Evolutionary conservation across 2,113 vertebrate genomes (phyloP).

Genomic region (Perca flavescens): DNA sequence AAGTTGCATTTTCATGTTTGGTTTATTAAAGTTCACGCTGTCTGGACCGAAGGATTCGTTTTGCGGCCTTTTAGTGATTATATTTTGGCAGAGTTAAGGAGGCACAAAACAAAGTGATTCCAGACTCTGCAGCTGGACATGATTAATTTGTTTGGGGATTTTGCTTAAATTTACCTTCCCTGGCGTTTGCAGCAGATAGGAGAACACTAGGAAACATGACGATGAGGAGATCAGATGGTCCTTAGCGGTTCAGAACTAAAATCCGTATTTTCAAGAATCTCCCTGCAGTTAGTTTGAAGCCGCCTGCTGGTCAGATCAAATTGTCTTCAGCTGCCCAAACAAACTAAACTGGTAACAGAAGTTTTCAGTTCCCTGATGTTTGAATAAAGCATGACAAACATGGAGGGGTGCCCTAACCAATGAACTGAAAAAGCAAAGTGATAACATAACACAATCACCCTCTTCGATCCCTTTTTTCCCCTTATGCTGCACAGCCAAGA

Average conservation of each 20-base stretch:
- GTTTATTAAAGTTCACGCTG: not conserved
- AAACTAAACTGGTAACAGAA: not conserved
- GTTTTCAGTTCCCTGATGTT: not conserved
- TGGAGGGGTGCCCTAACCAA: not conserved
- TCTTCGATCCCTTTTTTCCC: too few relatives aligned
- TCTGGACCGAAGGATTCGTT: not conserved
- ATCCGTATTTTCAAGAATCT: not conserved
- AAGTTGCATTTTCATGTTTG: not conserved
- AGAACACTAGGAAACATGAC: not conserved
- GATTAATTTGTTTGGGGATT: slow-evolving; percentile 8
- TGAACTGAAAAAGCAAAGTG: not conserved
- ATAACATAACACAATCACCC: not conserved
- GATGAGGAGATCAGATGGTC: not conserved
- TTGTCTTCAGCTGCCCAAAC: not conserved
- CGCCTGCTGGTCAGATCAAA: not conserved
- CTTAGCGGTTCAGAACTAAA: not conserved
- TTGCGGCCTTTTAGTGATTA: not conserved
- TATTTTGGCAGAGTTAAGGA: not conserved
- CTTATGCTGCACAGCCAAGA: not conserved
- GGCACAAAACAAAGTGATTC: slow-evolving; percentile 2
- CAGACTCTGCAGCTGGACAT: not conserved
- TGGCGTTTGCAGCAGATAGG: slow-evolving; percentile 25
- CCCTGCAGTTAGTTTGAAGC: not conserved
- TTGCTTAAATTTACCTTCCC: not conserved
- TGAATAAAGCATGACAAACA: not conserved